Evolutionary conservation across 2,888 invertebrate genomes (phyloP), one percentile per base, ranked within the genome.

Genomic region (Dione vanillae): DNA sequence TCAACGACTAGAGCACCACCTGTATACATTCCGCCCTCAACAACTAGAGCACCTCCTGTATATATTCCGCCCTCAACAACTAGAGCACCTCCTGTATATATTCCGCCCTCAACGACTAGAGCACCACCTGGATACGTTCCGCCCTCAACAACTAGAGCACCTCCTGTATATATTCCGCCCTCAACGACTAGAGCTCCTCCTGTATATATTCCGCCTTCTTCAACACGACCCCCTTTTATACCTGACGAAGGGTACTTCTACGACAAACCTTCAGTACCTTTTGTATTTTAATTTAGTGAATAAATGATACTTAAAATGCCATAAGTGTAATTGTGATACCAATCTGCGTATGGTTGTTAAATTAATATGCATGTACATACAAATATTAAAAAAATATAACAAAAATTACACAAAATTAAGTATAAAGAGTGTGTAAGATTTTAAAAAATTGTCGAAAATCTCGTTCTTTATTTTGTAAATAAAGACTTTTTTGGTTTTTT

Each of bases 271-370:
- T 75, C 78, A 64, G 90, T 93, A 78, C 90, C 92, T 43, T 93
- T 93, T 75, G 86, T 86, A 66, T 93, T 86, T 77, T 93, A 90
- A 85, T 75, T 76, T 83, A 84, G 74, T 58, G 59, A 75, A 76
- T 61, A 75, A 75, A 59, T 75, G 45, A 73, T 75, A 72, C 71
- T 77, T 74, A 74, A 58, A 78, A 72, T 80, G 79, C 80, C 80
- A 80, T 80, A 80, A 75, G 85, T 89, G 88, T 90, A 89, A 88
- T 86, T 90, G 90, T 92, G 91, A 92, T 92, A 91, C 90, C 91
- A 91, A 91, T 91, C 73, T 70, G 65, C 69, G 76, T 70, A 67
- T 69, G 68, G 27, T 65, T 67, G 70, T 71, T 70, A 56, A 62
- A 27, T 27, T 27, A 27, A 70, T 61, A 70, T 62, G 47, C 37